These are phyloP conservation scores for Anorthoa munda DNA, from an alignment of 2,888 invertebrate species.

Conservation along the genomic window DNA sequence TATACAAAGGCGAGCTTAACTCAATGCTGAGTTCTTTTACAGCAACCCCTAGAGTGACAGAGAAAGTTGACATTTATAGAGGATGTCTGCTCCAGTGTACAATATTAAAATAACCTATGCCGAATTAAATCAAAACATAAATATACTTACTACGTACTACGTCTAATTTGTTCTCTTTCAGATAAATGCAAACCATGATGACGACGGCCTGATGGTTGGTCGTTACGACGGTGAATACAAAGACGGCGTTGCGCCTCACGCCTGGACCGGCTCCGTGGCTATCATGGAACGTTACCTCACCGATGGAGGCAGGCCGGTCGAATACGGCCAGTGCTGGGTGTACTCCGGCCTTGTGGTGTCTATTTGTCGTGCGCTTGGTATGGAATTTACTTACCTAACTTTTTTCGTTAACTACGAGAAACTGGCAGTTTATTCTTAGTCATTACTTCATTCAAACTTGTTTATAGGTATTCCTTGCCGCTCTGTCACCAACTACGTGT, in stretches of 20 bases:
- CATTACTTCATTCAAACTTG: background rate
- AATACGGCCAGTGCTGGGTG: constrained; percentile 95
- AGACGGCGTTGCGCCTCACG: constrained; percentile 93
- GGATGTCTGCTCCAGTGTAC: no score
- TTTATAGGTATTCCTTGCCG: constrained; percentile 93
- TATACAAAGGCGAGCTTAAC: no score
- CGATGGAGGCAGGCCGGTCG: constrained; percentile 92
- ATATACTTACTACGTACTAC: no score
- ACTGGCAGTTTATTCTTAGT: no score
- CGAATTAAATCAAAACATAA: no score
- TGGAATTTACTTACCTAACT: background rate
- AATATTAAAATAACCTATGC: no score
- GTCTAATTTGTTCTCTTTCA: constrained; percentile 72
- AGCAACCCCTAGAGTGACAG: no score
- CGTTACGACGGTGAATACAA: constrained; percentile 93
- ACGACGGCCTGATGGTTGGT: constrained; percentile 93
- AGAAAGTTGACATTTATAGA: no score
- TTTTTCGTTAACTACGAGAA: background rate
- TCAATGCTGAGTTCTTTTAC: no score
- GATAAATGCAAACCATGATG: constrained; percentile 94
- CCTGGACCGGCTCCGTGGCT: constrained; percentile 94
- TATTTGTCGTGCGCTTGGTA: constrained; percentile 93
- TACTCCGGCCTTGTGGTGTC: constrained; percentile 94
- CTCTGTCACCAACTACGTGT: constrained; percentile 95
- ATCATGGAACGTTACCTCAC: constrained; percentile 93